Evolutionary conservation across 1,140 invertebrate genomes (phyloP).

Genomic region (Musca domestica): DNA sequence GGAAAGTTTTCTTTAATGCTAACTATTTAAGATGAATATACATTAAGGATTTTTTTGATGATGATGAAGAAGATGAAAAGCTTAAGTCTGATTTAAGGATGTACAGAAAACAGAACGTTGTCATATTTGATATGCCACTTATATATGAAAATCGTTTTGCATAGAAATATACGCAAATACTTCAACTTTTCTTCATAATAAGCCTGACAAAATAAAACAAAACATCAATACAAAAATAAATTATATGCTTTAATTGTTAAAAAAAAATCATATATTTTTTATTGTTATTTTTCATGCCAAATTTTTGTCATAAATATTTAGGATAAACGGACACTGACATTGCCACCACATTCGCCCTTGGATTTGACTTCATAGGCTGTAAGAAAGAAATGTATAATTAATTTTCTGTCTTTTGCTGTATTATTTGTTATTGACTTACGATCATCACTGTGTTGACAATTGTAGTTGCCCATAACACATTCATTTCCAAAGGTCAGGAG

Average conservation of each 20-base stretch:
- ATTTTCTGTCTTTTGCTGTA: background rate
- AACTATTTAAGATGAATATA: constrained; percentile 19
- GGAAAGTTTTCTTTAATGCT: constrained; percentile 2
- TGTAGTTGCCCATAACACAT: constrained; percentile 48
- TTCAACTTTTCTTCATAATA: background rate
- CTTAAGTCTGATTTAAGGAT: constrained; percentile 4
- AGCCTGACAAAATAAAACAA: background rate
- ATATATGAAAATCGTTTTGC: background rate
- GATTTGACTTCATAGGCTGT: constrained; percentile 42
- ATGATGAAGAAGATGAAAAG: constrained; percentile 7
- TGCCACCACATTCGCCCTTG: constrained; percentile 46
- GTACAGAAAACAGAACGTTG: background rate
- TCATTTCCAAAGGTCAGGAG: constrained; percentile 45
- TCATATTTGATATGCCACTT: background rate
- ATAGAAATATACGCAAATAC: background rate
- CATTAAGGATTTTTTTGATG: constrained; percentile 5
- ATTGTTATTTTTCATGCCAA: constrained; percentile 7
- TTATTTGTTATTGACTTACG: constrained; percentile 33
- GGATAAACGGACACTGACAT: constrained; percentile 48
- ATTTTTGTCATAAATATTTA: constrained; percentile 26
- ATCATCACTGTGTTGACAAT: constrained; percentile 47
- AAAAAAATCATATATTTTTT: constrained; percentile 1
- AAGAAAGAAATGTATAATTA: constrained; percentile 7
- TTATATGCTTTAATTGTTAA: constrained; percentile 22
- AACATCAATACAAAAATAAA: constrained; percentile 13